Evolutionary conservation across 2,797 vertebrate species (phyloP).

Genomic region (Xenopus petersii): DNA sequence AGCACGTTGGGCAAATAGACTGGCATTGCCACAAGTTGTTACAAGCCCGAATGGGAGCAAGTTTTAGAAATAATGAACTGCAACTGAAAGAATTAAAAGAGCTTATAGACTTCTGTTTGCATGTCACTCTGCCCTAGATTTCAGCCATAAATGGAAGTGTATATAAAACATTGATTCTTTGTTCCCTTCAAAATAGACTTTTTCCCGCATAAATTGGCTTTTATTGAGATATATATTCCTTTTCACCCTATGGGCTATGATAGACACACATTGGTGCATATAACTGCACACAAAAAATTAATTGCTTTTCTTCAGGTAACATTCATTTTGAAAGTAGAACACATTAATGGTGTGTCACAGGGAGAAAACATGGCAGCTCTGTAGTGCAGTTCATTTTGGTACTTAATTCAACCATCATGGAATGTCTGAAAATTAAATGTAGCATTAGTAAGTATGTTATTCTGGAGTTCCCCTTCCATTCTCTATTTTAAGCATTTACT

Average conservation of each 20-base stretch:
- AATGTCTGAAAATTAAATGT: background rate
- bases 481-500: background rate
- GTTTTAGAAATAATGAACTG: background rate
- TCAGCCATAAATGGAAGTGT: background rate
- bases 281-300: slow-evolving; percentile 23
- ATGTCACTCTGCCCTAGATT: slow-evolving; percentile 30
- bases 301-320: slow-evolving; percentile 33
- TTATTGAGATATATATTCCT: slow-evolving; percentile 18
- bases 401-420: slow-evolving; percentile 4
- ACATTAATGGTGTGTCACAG: slow-evolving; percentile 33
- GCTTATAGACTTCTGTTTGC: slow-evolving; percentile 19
- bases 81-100: slow-evolving; percentile 12
- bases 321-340: slow-evolving; percentile 40
- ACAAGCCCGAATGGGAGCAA: too few species aligned
- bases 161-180: slow-evolving; percentile 14
- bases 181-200: slow-evolving; percentile 8
- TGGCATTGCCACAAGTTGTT: too few species aligned
- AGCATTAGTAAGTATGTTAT: slow-evolving; percentile 11
- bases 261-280: slow-evolving; percentile 18
- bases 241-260: slow-evolving; percentile 12
- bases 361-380: slow-evolving; percentile 20
- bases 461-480: background rate
- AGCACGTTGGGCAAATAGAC: too few species aligned
- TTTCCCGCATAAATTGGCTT: slow-evolving; percentile 5
- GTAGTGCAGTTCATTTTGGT: background rate